A percentile compares a stretch with the other conserved stretches of the same genome.
These are phyloP conservation scores for Drosophila seclusa DNA, from an alignment of 2,888 invertebrate genomes.

Conservation along the genomic window DNA sequence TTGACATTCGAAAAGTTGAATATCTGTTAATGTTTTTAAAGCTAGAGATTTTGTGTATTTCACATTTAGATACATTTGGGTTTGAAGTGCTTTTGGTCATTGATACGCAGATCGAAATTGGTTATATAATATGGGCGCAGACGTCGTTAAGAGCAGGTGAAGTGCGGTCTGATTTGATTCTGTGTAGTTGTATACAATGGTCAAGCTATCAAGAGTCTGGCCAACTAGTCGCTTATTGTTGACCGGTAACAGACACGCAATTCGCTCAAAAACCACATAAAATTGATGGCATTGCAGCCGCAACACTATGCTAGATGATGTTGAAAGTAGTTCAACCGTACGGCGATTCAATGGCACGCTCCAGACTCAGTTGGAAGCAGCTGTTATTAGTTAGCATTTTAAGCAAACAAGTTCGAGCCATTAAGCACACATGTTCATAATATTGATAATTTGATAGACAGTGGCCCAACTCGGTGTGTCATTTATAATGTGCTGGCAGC, in stretches of 20 bases:
- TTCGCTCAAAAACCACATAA: neutral
- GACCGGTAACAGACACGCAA: neutral
- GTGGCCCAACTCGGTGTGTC: slow-evolving; percentile 16
- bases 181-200: neutral
- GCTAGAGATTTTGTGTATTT: neutral
- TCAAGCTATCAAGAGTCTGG: neutral
- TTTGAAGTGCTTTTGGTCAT: neutral
- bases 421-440: slow-evolving; percentile 60
- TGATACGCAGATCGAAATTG: neutral
- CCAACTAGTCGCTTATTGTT: neutral
- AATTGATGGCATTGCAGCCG: slow-evolving; percentile 13
- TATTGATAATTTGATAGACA: slow-evolving; percentile 56
- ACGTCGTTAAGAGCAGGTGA: neutral
- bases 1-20: neutral
- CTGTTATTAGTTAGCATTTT: slow-evolving; percentile 26
- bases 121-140: neutral
- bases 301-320: slow-evolving; percentile 12
- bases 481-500: slow-evolving; percentile 37
- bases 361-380: slow-evolving; percentile 11
- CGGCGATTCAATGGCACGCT: slow-evolving; percentile 18
- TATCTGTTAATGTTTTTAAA: neutral
- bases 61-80: neutral
- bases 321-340: neutral
- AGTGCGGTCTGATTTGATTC: neutral
- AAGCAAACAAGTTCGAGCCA: slow-evolving; percentile 39